phyloP scores from a whole-genome alignment of 1,140 invertebrate species.

The Bombus sylvicola region DNA sequence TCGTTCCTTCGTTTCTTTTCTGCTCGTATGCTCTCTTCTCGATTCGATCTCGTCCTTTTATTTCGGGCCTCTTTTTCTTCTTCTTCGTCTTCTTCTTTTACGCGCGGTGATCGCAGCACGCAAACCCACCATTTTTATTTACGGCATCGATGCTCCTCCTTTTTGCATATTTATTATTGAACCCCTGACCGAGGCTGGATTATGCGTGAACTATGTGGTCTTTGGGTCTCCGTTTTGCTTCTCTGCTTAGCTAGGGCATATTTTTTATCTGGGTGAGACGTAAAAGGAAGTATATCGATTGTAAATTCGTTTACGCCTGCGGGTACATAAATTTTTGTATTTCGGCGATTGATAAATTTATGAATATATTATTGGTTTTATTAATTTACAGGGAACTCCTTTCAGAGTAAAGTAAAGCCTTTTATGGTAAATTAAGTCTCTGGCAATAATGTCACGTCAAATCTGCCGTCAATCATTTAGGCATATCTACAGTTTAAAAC shows the following conservation, averaged over 20 bases:
- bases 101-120: constrained; percentile 37
- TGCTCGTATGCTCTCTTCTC: constrained; percentile 4
- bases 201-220: constrained; percentile 47
- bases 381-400: neutral
- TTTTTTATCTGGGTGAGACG: constrained; percentile 35
- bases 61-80: constrained; percentile 48
- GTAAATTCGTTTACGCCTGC: neutral
- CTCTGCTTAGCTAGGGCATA: constrained; percentile 15
- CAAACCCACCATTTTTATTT: constrained; percentile 66
- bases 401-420: too few relatives aligned
- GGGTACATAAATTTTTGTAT: neutral
- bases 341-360: neutral
- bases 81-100: constrained; percentile 47
- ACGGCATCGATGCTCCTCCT: constrained; percentile 62
- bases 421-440: too few relatives aligned
- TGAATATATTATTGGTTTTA: neutral
- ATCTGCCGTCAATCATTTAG: too few relatives aligned
- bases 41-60: constrained; percentile 41
- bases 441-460: too few relatives aligned
- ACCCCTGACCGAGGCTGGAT: constrained; percentile 45
- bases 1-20: constrained; percentile 19
- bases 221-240: constrained; percentile 15
- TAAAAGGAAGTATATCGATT: neutral
- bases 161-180: constrained; percentile 71
- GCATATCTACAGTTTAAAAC: too few relatives aligned